phyloP scores from a whole-genome alignment of 1,140 invertebrate species.

The Ceratina calcarata region DNA sequence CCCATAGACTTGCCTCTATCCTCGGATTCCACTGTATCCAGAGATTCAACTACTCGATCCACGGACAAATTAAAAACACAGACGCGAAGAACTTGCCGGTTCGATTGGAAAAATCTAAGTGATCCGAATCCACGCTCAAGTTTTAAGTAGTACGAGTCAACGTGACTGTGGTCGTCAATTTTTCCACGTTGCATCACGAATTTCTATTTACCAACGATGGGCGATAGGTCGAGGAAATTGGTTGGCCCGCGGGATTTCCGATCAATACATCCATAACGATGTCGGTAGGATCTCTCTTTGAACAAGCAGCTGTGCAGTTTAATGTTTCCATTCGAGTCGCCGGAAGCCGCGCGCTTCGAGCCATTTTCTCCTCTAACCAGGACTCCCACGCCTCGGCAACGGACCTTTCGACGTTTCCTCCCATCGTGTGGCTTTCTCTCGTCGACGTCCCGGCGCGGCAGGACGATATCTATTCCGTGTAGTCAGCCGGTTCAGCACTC shows the following conservation, averaged over 20 bases:
- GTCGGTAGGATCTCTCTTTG: background rate
- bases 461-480: conserved; percentile 42
- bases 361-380: background rate
- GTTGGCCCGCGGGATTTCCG: background rate
- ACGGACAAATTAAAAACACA: background rate
- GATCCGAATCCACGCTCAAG: no score
- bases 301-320: conserved; percentile 44
- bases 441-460: conserved; percentile 42
- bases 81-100: background rate
- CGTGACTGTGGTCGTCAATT: background rate
- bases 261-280: conserved; percentile 22
- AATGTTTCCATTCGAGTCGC: conserved; percentile 45
- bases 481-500: background rate
- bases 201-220: background rate
- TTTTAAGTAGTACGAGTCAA: no score
- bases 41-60: no score
- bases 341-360: background rate
- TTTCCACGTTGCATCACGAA: background rate
- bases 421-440: conserved; percentile 25
- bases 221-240: background rate
- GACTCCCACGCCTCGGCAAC: conserved; percentile 14
- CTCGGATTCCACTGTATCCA: background rate
- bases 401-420: conserved; percentile 41
- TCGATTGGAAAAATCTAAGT: no score
- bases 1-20: background rate